Conservation (phyloP, 2,888 invertebrate species). For the Nymphalis polychloros region DNA sequence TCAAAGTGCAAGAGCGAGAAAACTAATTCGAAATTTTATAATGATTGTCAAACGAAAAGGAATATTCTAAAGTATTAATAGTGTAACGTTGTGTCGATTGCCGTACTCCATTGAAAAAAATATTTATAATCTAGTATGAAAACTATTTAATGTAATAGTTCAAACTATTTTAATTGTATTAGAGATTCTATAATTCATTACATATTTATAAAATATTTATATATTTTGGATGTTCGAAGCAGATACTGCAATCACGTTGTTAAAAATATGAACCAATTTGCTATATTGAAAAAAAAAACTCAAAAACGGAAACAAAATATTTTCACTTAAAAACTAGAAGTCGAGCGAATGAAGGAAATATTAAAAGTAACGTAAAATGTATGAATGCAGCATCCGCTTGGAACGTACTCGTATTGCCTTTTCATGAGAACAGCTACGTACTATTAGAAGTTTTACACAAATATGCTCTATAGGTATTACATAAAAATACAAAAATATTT, state of each 20-base stretch:
- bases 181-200: constrained; percentile 35
- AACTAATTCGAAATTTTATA: neutral
- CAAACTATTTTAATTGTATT: constrained; percentile 25
- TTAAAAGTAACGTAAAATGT: constrained; percentile 4
- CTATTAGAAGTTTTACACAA: constrained; percentile 44
- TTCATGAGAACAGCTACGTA: constrained; percentile 55
- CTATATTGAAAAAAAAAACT: too few species aligned
- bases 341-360: neutral
- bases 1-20: neutral
- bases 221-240: constrained; percentile 11
- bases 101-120: neutral
- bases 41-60: too few species aligned
- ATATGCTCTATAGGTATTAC: constrained; percentile 57
- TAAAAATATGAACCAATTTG: neutral
- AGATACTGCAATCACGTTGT: constrained; percentile 24
- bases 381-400: constrained; percentile 25
- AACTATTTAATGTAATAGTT: constrained; percentile 17
- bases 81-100: too few species aligned
- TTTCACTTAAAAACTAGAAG: neutral
- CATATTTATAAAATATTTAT: constrained; percentile 27
- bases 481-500: constrained; percentile 77
- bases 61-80: too few species aligned
- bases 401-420: constrained; percentile 29
- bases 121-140: constrained; percentile 28
- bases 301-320: neutral